These are phyloP conservation scores for Orthonyx spaldingii DNA, from an alignment of 2,113 vertebrate genomes.

Conservation along the genomic window DNA sequence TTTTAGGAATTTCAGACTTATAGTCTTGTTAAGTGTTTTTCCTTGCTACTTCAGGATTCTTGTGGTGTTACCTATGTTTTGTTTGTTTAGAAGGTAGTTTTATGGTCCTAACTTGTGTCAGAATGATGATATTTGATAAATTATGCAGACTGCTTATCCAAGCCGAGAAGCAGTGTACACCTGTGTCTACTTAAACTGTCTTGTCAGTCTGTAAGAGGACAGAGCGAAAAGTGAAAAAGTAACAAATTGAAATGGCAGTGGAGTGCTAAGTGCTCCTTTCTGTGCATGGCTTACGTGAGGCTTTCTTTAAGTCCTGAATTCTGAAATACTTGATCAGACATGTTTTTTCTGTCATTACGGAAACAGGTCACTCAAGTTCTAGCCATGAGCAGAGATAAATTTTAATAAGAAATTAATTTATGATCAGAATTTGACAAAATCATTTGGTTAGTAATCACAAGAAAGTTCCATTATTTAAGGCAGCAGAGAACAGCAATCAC, in stretches of 20 bases:
- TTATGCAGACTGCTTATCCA: not conserved
- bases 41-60: not conserved
- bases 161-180: conserved; percentile 19
- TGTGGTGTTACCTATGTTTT: not conserved
- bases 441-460: not conserved
- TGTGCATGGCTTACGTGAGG: not conserved
- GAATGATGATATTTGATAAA: conserved; percentile 8
- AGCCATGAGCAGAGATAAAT: conserved; percentile 2
- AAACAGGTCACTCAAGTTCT: not conserved
- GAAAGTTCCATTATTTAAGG: not conserved
- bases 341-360: not conserved
- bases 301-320: conserved; percentile 23
- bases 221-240: not conserved
- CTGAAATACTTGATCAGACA: conserved; percentile 26
- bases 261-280: not conserved
- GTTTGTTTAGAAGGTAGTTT: not conserved
- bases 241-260: not conserved
- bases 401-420: conserved; percentile 46
- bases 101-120: not conserved
- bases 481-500: not conserved
- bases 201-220: conserved; percentile 34
- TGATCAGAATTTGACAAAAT: conserved; percentile 6
- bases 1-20: not conserved
- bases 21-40: not conserved
- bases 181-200: conserved; percentile 16